Percentiles rank a stretch among this genome's conserved stretches.
phyloP scores from a whole-genome alignment of 2,113 vertebrate genomes.

The Xiphorhynchus elegans region DNA sequence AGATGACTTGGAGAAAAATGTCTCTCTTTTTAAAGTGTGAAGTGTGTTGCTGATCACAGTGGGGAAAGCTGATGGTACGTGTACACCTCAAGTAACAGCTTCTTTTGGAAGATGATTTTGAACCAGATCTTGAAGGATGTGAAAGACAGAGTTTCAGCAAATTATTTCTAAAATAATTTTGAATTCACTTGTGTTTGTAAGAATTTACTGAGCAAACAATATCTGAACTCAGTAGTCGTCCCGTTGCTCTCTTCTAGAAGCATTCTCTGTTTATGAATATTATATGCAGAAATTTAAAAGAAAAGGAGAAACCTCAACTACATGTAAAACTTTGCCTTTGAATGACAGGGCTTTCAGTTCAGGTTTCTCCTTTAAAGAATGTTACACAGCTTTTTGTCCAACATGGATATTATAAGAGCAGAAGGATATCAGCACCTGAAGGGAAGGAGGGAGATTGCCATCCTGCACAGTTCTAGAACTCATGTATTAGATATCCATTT shows the following conservation, averaged over 20 bases:
- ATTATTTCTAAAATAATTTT: neutral
- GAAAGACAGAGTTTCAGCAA: neutral
- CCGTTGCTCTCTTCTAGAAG: neutral
- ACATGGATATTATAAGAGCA: neutral
- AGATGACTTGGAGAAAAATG: neutral
- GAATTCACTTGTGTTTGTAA: neutral
- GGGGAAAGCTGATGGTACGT: neutral
- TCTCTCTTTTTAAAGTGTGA: neutral
- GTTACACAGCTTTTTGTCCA: neutral
- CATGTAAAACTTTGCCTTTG: neutral
- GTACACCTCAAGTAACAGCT: neutral
- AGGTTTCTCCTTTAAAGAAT: neutral
- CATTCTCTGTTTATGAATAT: neutral
- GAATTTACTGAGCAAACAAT: neutral
- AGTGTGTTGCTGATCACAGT: accelerated
- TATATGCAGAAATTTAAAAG: neutral
- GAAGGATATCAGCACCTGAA: neutral
- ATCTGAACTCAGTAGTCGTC: neutral
- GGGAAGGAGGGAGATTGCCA: neutral
- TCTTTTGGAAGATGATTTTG: neutral
- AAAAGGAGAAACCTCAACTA: neutral
- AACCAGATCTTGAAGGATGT: neutral
- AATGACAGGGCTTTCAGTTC: neutral
- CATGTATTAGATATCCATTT: neutral
- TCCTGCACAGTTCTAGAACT: neutral